Percentiles rank a stretch among this genome's conserved stretches.
Evolutionary conservation across 2,888 invertebrate species (phyloP).

Genomic region (Keiferia lycopersicella): DNA sequence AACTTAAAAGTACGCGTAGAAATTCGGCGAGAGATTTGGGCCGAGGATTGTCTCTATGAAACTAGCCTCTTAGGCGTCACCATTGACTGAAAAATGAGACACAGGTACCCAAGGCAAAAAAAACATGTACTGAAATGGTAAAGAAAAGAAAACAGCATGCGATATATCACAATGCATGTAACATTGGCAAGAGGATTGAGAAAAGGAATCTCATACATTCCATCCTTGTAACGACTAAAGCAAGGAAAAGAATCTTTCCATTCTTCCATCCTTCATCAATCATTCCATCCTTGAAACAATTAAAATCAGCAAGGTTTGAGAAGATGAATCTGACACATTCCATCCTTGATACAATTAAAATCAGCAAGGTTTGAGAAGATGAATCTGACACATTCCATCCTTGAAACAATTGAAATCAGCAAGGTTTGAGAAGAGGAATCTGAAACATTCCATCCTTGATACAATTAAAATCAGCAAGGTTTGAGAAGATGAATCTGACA

Average conservation of each 20-base stretch:
- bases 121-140: too few relatives aligned
- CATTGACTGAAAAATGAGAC: too few relatives aligned
- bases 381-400: background rate
- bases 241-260: background rate
- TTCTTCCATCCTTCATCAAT: too few relatives aligned
- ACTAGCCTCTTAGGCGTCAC: too few relatives aligned
- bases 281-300: background rate
- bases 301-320: background rate
- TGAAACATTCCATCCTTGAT: background rate
- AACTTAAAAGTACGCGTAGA: too few relatives aligned
- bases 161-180: too few relatives aligned
- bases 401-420: background rate
- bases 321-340: background rate
- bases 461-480: background rate
- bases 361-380: background rate
- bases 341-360: background rate
- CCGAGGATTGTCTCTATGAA: too few relatives aligned
- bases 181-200: too few relatives aligned
- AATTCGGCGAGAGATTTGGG: too few relatives aligned
- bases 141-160: too few relatives aligned
- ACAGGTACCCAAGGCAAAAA: too few relatives aligned
- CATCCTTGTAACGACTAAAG: background rate
- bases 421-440: background rate
- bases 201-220: background rate
- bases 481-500: background rate